Evolutionary conservation across 1,140 invertebrate species (phyloP).

Genomic region (Phortica variegata): DNA sequence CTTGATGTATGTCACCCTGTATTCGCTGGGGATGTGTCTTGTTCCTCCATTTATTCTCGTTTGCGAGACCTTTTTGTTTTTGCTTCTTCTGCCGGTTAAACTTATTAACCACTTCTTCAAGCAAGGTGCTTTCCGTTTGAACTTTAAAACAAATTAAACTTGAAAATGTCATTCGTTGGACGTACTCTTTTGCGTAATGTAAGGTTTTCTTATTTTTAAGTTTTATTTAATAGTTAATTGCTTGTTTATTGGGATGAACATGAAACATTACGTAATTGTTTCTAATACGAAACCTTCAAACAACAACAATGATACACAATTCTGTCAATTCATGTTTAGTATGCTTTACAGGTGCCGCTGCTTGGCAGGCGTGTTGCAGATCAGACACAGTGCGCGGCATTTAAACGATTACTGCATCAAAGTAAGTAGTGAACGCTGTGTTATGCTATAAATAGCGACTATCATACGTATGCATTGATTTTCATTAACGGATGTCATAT

Average conservation of each 20-base stretch:
- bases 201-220: too few relatives aligned
- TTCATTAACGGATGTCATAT: neutral
- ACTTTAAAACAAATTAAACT: slow-evolving; percentile 7
- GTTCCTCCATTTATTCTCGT: too few relatives aligned
- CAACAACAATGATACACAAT: slow-evolving; percentile 5
- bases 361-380: slow-evolving; percentile 22
- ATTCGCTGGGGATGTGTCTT: too few relatives aligned
- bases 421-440: slow-evolving; percentile 34
- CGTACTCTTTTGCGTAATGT: slow-evolving; percentile 41
- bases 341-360: slow-evolving; percentile 33
- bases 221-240: slow-evolving; percentile 1
- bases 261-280: slow-evolving; percentile 36
- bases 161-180: slow-evolving; percentile 42
- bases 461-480: neutral
- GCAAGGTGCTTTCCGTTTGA: too few relatives aligned
- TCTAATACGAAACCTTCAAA: neutral
- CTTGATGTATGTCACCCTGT: too few relatives aligned
- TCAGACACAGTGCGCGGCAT: slow-evolving; percentile 24
- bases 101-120: too few relatives aligned
- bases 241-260: slow-evolving; percentile 21
- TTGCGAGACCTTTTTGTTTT: too few relatives aligned
- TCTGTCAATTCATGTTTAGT: slow-evolving; percentile 10
- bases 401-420: slow-evolving; percentile 37
- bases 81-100: too few relatives aligned
- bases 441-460: neutral